A percentile compares a stretch with the other conserved stretches of the same genome.
Conservation (phyloP, 2,888 invertebrate species). For the Phasia obesa region DNA sequence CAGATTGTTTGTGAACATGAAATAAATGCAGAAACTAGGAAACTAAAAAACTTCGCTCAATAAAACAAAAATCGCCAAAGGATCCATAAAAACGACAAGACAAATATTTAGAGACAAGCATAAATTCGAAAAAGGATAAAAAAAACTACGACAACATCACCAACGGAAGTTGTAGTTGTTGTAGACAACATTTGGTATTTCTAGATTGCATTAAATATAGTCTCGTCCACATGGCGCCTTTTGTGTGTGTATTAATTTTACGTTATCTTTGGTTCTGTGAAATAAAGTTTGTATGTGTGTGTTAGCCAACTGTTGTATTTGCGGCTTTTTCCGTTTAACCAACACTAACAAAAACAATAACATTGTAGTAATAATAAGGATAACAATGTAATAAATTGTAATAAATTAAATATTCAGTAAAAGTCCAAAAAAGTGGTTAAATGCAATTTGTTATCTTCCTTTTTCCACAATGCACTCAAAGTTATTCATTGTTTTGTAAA, state of each 20-base stretch:
- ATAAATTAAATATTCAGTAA: constrained; percentile 50
- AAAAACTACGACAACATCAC: constrained; percentile 7
- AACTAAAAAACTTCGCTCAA: constrained; percentile 21
- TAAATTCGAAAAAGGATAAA: constrained; percentile 19
- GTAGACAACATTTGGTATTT: constrained; percentile 45
- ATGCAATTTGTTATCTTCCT: background rate
- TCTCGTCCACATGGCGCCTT: constrained; percentile 66
- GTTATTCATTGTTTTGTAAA: constrained; percentile 2
- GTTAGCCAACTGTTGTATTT: constrained; percentile 25
- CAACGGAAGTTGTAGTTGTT: background rate
- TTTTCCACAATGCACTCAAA: background rate
- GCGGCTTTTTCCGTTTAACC: constrained; percentile 5
- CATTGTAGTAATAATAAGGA: constrained; percentile 29
- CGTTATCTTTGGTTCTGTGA: too few relatives aligned
- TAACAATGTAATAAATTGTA: constrained; percentile 50
- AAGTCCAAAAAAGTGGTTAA: constrained; percentile 24
- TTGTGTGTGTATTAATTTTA: too few relatives aligned
- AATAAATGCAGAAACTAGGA: background rate
- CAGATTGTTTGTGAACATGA: constrained; percentile 10
- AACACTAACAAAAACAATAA: constrained; percentile 9
- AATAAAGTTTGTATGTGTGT: background rate
- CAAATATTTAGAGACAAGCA: too few relatives aligned
- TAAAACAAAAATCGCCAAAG: constrained; percentile 28
- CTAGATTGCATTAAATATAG: constrained; percentile 64
- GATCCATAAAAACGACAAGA: constrained; percentile 16